Conservation (phyloP, 2,113 vertebrate genomes). For the Columba livia region DNA sequence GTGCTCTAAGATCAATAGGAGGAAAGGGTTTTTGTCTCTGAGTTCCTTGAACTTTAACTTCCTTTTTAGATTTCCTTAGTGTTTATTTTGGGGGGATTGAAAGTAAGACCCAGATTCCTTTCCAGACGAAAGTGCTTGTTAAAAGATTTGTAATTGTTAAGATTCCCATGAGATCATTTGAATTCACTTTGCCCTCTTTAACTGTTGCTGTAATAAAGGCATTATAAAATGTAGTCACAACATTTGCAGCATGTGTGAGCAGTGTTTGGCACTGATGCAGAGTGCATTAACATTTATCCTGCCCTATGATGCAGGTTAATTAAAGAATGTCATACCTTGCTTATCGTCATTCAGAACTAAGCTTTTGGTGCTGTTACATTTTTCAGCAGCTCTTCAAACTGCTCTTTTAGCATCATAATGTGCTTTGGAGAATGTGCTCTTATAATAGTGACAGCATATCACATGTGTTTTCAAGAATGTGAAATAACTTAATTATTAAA, state of each 20-base stretch:
- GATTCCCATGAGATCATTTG: background rate
- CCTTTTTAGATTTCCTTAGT: background rate
- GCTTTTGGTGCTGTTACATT: background rate
- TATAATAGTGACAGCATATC: background rate
- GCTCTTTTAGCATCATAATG: background rate
- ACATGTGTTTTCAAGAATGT: background rate
- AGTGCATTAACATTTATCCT: background rate
- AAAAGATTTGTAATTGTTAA: background rate
- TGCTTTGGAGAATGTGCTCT: background rate
- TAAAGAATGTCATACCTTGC: background rate
- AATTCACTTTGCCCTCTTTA: background rate
- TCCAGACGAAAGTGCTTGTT: background rate
- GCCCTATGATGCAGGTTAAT: background rate
- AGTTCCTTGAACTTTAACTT: slow-evolving; percentile 27
- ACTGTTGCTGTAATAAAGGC: background rate
- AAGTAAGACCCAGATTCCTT: background rate
- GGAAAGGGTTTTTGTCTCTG: background rate
- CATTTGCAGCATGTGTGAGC: background rate
- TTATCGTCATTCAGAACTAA: background rate
- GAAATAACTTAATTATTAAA: background rate
- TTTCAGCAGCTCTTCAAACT: background rate
- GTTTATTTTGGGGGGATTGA: background rate
- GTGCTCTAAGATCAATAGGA: background rate
- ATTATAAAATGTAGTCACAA: background rate
- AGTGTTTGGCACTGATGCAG: background rate